Percentiles rank a stretch among this genome's conserved stretches.
Conservation (phyloP, 2,113 vertebrate genomes). For the Tylochromis polylepis region DNA sequence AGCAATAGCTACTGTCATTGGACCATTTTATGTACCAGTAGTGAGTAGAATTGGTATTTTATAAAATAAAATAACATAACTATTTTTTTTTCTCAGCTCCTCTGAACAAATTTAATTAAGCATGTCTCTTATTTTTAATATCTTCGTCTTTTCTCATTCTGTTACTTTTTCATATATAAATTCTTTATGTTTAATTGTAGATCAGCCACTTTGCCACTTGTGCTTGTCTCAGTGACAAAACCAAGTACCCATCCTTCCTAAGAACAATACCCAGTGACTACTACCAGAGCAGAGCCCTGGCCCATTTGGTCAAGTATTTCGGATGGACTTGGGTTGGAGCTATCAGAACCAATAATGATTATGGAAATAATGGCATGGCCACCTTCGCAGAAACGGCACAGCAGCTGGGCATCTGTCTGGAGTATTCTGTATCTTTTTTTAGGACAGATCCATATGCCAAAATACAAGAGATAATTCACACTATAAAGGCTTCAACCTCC, state of each 20-base stretch:
- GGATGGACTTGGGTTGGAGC: slow-evolving; percentile 70
- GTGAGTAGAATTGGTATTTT: slow-evolving; percentile 36
- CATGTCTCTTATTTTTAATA: background rate
- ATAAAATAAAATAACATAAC: background rate
- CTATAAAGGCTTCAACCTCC: slow-evolving; percentile 58
- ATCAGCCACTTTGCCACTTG: background rate
- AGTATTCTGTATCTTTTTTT: slow-evolving; percentile 7
- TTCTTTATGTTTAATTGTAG: background rate
- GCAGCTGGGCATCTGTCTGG: background rate
- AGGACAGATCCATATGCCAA: slow-evolving; percentile 56
- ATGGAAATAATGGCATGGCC: slow-evolving; percentile 64
- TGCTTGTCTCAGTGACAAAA: background rate
- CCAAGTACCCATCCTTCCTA: background rate
- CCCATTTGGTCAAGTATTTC: slow-evolving; percentile 63
- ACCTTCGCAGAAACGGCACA: background rate
- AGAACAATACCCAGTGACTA: slow-evolving; percentile 14
- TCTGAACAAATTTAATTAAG: background rate
- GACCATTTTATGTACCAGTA: slow-evolving; percentile 67
- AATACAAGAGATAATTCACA: slow-evolving; percentile 45
- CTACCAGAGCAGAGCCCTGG: slow-evolving; percentile 63
- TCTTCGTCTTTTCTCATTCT: background rate
- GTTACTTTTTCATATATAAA: background rate
- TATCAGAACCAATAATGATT: too few relatives aligned
- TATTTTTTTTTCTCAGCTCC: background rate
- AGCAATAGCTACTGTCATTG: slow-evolving; percentile 62